A percentile compares a stretch with the other conserved stretches of the same genome.
These are phyloP conservation scores for Drosophila carrolli DNA, from an alignment of 1,140 invertebrate genomes.

Conservation along the genomic window DNA sequence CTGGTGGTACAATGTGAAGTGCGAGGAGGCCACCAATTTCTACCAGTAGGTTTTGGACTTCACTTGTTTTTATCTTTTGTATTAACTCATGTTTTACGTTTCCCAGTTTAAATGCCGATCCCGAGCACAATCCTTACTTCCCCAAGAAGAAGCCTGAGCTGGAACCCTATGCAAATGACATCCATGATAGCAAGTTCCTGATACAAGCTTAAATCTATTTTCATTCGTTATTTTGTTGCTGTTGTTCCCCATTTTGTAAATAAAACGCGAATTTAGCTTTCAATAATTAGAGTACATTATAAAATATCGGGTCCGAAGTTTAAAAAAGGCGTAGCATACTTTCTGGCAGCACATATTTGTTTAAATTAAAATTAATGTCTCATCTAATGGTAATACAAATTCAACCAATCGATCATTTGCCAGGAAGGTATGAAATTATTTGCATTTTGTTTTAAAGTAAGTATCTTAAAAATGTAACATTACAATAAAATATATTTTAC, in stretches of 20 bases:
- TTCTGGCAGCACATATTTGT: neutral
- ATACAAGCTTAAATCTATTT: constrained; percentile 62
- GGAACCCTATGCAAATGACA: constrained; percentile 38
- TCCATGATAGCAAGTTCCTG: constrained; percentile 83
- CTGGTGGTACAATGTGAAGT: constrained; percentile 97
- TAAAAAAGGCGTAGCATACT: neutral
- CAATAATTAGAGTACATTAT: neutral
- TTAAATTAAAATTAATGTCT: no score
- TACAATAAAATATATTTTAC: no score
- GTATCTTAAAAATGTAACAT: no score
- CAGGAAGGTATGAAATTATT: no score
- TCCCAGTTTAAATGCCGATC: constrained; percentile 91
- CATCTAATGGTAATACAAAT: no score
- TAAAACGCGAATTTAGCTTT: constrained; percentile 1
- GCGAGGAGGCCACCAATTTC: constrained; percentile 87
- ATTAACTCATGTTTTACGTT: neutral
- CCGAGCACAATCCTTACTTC: constrained; percentile 91
- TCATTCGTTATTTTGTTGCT: constrained; percentile 3
- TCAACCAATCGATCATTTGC: no score
- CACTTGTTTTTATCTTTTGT: constrained; percentile 39
- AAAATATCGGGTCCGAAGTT: neutral
- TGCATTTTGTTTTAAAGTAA: no score
- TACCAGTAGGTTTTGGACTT: constrained; percentile 63
- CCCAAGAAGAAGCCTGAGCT: constrained; percentile 88
- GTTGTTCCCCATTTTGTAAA: constrained; percentile 76